A percentile compares a stretch with the other conserved stretches of the same genome.
Conservation (phyloP, 2,797 vertebrate species). For the Peromyscus eremicus region DNA sequence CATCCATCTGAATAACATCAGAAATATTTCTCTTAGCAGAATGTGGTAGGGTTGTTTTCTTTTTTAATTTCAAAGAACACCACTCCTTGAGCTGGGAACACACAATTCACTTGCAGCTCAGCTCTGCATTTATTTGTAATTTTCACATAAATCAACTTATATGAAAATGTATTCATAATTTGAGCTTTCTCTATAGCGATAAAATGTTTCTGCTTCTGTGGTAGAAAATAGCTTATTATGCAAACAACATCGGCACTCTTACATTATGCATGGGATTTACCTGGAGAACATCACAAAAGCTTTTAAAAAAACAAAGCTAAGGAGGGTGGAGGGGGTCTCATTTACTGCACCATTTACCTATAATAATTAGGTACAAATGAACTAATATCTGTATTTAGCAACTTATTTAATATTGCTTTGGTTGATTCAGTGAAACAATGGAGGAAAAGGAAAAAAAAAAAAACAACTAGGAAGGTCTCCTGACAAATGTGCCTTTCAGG, state of each 20-base stretch:
- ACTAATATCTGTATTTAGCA: constrained; percentile 88
- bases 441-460: constrained; percentile 65
- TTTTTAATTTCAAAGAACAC: constrained; percentile 87
- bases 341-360: constrained; percentile 87
- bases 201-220: constrained; percentile 90
- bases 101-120: constrained; percentile 89
- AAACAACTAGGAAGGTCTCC: constrained; percentile 78
- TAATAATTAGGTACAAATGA: constrained; percentile 90
- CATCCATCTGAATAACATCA: constrained; percentile 79
- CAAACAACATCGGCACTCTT: constrained; percentile 90
- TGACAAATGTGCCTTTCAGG: constrained; percentile 85
- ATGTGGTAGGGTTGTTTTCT: constrained; percentile 82
- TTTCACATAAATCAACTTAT: constrained; percentile 92
- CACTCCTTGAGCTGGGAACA: constrained; percentile 88
- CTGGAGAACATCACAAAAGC: constrained; percentile 90
- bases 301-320: constrained; percentile 78
- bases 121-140: constrained; percentile 91
- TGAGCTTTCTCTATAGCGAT: constrained; percentile 89
- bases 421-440: constrained; percentile 83
- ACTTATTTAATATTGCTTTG: constrained; percentile 85
- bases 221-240: constrained; percentile 92
- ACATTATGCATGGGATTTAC: constrained; percentile 91
- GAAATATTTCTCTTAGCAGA: constrained; percentile 83
- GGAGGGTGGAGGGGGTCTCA: constrained; percentile 77
- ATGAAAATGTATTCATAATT: constrained; percentile 92